Base-by-base conservation (phyloP, 2,888 invertebrate genomes). In the Mactromeris polynyma region DNA sequence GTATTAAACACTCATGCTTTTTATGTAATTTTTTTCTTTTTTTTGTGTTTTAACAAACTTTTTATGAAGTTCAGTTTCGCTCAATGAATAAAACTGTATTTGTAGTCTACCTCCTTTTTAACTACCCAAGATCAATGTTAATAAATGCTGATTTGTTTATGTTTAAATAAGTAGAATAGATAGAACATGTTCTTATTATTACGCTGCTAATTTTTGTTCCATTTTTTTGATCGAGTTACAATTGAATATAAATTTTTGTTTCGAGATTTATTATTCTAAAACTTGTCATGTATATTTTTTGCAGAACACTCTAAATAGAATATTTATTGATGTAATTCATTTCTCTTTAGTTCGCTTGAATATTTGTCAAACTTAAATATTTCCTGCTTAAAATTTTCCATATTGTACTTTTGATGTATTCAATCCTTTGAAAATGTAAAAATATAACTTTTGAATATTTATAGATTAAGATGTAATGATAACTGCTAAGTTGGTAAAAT, bases 41-140 rank as follows among this genome's bases (percentile, higher is more conserved):
- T 26, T 64, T 64, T 64, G 26, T 64, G 9, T 26, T 64, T 64
- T 64, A 26, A 64, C 26, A 26, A 6, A 64, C 26, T 26, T 64
- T 64, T 1, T 64, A 64, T 64, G 21, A 64, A 64, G 51, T 51
- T 51, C 2, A 51, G 58, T 64, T 64, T 64, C 58, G 58, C 58
- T 64, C 58, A 64, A 64, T n/a, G 58, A 64, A 64, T 64, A 64
- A 64, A 64, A 64, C 26, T 26, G 58, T 64, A 64, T 64, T 64
- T 26, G 58, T 64, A 26, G n/a, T 64, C 58, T 64, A 64, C 58
- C 58, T 64, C 58, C 26, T 3, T n/a, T 26, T 64, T 6, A 64
- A 26, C 58, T 9, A 64, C 58, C 11, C 9, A 26, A n/a, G 26
- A 26, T 64, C 26, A 64, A 26, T 64, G n/a, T 21, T 64, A 26